phyloP scores from a whole-genome alignment of 2,797 vertebrate species.

The Strix occidentalis region DNA sequence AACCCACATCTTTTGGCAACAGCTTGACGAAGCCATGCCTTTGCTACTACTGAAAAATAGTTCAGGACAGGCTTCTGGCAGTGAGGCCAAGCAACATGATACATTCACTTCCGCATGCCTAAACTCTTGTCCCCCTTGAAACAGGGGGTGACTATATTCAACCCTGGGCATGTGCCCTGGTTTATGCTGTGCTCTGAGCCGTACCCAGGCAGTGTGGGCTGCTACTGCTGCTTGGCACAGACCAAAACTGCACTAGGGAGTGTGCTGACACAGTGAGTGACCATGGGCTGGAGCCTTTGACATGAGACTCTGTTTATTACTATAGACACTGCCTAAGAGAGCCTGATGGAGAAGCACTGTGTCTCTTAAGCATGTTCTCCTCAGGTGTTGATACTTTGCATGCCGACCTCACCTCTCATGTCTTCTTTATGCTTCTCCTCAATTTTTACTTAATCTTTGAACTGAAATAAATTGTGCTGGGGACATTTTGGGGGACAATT shows the following conservation, averaged over 20 bases:
- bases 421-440: not conserved
- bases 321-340: not conserved
- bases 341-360: not conserved
- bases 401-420: accelerated
- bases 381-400: not conserved
- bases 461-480: not conserved
- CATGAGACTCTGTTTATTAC: not conserved
- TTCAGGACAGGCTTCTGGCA: not conserved
- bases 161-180: not conserved
- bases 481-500: not conserved
- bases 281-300: not conserved
- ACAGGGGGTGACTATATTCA: not conserved
- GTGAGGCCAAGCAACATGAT: not conserved
- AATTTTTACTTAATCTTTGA: not conserved
- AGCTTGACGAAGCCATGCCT: not conserved
- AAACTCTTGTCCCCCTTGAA: not conserved
- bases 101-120: not conserved
- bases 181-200: not conserved
- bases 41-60: not conserved
- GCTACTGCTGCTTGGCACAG: not conserved
- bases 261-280: not conserved
- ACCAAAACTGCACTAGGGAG: not conserved
- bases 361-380: not conserved
- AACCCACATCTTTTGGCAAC: not conserved
- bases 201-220: not conserved